phyloP scores from a whole-genome alignment of 2,888 invertebrate species.

The Zaprionus bogoriensis region DNA sequence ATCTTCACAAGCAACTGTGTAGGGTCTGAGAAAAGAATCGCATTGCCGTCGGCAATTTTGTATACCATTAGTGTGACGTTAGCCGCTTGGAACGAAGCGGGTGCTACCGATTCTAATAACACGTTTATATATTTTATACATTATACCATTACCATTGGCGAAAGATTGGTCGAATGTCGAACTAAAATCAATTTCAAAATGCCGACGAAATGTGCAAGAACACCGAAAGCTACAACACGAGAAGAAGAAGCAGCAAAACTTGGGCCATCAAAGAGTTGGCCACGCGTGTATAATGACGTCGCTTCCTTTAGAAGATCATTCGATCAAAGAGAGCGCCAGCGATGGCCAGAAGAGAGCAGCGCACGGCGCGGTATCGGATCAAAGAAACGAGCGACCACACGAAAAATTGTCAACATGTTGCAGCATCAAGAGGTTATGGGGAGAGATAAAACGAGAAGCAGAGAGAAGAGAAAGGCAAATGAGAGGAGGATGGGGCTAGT shows the following conservation, averaged over 20 bases:
- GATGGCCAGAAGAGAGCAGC: conserved; percentile 27
- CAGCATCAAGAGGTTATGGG: conserved; percentile 36
- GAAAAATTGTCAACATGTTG: conserved; percentile 78
- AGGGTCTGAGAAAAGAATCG: too few species aligned
- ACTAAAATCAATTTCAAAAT: conserved; percentile 28
- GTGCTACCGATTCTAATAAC: too few species aligned
- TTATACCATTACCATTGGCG: too few species aligned
- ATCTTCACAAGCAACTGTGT: background rate
- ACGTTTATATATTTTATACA: too few species aligned
- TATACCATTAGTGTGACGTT: background rate
- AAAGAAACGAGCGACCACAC: conserved; percentile 66
- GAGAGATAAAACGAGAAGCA: background rate
- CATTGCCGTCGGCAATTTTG: conserved; percentile 13
- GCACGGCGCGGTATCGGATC: conserved; percentile 51
- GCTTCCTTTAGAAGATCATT: conserved; percentile 74
- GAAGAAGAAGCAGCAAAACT: conserved; percentile 8
- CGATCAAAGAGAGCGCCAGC: conserved; percentile 74
- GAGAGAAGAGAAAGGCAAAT: background rate
- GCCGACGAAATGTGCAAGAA: conserved; percentile 22
- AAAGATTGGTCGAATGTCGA: background rate
- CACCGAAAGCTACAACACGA: conserved; percentile 6
- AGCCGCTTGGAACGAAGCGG: too few species aligned
- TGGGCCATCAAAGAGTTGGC: conserved; percentile 68
- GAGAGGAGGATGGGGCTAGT: background rate
- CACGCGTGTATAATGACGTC: conserved; percentile 79